Conservation (phyloP, 1,140 invertebrate species). For the Drosophila arizonae region DNA sequence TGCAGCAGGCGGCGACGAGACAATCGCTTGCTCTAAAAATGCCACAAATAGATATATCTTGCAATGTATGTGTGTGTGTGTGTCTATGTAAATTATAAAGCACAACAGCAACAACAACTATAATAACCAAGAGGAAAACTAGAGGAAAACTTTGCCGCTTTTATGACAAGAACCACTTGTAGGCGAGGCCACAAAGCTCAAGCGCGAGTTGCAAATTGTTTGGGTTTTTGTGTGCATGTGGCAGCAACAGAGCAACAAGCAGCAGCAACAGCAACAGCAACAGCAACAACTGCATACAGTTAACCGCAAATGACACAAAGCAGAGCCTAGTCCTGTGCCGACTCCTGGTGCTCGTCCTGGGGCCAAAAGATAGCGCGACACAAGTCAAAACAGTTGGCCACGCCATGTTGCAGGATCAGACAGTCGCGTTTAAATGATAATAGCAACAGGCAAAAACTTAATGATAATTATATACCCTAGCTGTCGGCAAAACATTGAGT, state of each 20-base stretch:
- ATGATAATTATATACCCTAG: neutral
- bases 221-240: slow-evolving; percentile 21
- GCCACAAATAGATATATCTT: slow-evolving; percentile 64
- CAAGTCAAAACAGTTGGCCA: slow-evolving; percentile 10
- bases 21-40: slow-evolving; percentile 78
- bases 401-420: slow-evolving; percentile 50
- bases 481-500: neutral
- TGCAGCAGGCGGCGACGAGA: slow-evolving; percentile 31
- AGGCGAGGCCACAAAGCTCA: slow-evolving; percentile 63
- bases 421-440: slow-evolving; percentile 27
- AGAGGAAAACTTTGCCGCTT: slow-evolving; percentile 72
- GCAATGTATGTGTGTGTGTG: slow-evolving; percentile 57
- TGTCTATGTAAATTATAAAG: slow-evolving; percentile 69
- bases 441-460: neutral
- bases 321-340: slow-evolving; percentile 30
- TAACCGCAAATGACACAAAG: slow-evolving; percentile 71
- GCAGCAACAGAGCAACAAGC: slow-evolving; percentile 38
- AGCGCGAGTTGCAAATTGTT: slow-evolving; percentile 37
- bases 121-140: slow-evolving; percentile 52
- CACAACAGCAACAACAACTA: slow-evolving; percentile 41
- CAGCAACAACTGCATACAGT: slow-evolving; percentile 31
- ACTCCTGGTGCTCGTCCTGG: slow-evolving; percentile 10
- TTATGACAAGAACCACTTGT: slow-evolving; percentile 79
- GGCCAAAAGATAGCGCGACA: slow-evolving; percentile 24
- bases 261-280: slow-evolving; percentile 7